phyloP scores from a whole-genome alignment of 1,140 invertebrate species.

The Megathymus violae region DNA sequence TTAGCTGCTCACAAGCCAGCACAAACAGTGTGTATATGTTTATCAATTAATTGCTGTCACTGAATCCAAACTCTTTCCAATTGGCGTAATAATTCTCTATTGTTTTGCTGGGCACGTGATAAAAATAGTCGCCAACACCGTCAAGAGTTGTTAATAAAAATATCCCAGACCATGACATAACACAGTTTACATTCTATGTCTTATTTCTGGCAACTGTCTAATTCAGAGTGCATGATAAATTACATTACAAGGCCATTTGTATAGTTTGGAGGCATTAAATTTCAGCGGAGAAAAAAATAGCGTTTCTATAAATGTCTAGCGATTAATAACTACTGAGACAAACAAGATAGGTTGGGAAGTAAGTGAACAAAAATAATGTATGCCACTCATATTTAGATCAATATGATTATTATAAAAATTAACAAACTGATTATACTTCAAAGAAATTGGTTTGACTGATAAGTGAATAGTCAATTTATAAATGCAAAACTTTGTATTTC shows the following conservation, averaged over 20 bases:
- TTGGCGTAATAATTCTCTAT: conserved; percentile 66
- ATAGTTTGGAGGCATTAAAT: conserved; percentile 4
- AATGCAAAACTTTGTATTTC: too few species aligned
- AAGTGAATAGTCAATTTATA: too few species aligned
- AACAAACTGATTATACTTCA: background rate
- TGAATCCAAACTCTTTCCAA: conserved; percentile 63
- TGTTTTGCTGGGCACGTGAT: conserved; percentile 52
- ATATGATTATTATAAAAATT: conserved; percentile 6
- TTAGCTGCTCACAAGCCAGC: conserved; percentile 9
- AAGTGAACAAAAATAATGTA: conserved; percentile 3
- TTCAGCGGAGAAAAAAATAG: background rate
- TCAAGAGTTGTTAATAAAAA: conserved; percentile 64
- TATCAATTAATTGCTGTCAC: conserved; percentile 65
- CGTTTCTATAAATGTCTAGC: background rate
- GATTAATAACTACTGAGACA: background rate
- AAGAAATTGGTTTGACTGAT: too few species aligned
- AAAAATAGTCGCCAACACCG: conserved; percentile 65
- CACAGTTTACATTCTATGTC: conserved; percentile 38
- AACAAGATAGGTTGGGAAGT: conserved; percentile 7
- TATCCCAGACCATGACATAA: conserved; percentile 52
- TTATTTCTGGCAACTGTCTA: conserved; percentile 40
- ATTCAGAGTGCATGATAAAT: conserved; percentile 14
- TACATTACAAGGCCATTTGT: conserved; percentile 31
- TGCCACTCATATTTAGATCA: conserved; percentile 2
- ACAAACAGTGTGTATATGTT: conserved; percentile 28